These are phyloP conservation scores for Spheniscus mendiculus DNA, from an alignment of 2,113 vertebrate genomes.

Conservation along the genomic window DNA sequence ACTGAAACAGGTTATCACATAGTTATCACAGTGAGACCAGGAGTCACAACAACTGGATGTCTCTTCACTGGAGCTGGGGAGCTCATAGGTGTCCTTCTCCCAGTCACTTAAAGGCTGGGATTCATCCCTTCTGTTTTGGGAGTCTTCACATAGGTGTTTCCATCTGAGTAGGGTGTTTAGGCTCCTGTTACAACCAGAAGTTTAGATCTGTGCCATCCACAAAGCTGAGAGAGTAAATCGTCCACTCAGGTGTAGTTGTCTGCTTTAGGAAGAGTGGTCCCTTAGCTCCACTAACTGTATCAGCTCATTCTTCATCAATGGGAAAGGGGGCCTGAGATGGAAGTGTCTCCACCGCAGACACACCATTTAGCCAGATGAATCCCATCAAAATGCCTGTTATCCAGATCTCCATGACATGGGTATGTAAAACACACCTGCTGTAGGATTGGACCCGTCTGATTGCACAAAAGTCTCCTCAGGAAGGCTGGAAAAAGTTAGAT, in stretches of 20 bases:
- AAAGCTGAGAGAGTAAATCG: background rate
- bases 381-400: background rate
- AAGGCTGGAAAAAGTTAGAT: background rate
- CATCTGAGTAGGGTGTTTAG: background rate
- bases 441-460: background rate
- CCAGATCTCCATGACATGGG: background rate
- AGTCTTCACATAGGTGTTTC: background rate
- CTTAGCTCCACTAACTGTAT: background rate
- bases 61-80: background rate
- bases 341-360: background rate
- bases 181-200: background rate
- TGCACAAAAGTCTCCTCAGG: background rate
- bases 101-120: background rate
- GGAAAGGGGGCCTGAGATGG: background rate
- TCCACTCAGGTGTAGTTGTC: background rate
- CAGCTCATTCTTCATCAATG: background rate
- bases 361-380: rapidly evolving
- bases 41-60: background rate
- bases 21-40: background rate
- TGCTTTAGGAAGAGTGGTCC: background rate
- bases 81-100: background rate
- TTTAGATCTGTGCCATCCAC: background rate
- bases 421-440: background rate
- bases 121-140: background rate
- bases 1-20: background rate